Evolutionary conservation across 2,797 vertebrate species (phyloP).

Genomic region (Sebastes nivosus): DNA sequence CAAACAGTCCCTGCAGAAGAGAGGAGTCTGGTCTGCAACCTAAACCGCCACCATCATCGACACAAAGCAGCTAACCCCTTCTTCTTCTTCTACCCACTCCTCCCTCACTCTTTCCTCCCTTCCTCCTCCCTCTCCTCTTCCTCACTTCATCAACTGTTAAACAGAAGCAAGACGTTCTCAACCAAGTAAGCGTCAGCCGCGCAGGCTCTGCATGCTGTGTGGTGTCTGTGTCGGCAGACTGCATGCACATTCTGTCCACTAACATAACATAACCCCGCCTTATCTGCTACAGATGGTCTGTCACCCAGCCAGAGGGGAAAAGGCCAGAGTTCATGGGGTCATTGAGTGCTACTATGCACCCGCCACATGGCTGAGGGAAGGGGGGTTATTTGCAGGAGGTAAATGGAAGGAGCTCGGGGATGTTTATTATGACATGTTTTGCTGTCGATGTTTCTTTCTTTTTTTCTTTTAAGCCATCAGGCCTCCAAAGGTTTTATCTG

Average conservation of each 20-base stretch:
- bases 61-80: slow-evolving; percentile 48
- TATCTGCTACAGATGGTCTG: slow-evolving; percentile 46
- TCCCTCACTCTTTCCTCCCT: slow-evolving; percentile 39
- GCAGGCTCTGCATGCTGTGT: slow-evolving; percentile 81
- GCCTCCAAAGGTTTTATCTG: not conserved
- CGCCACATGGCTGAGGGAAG: slow-evolving; percentile 23
- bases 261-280: slow-evolving; percentile 50
- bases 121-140: slow-evolving; percentile 26
- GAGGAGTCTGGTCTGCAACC: not conserved
- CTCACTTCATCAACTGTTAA: slow-evolving; percentile 58
- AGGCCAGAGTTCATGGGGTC: slow-evolving; percentile 49
- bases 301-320: slow-evolving; percentile 19
- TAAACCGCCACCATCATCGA: not conserved
- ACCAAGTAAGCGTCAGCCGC: slow-evolving; percentile 84
- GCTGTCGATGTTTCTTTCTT: slow-evolving; percentile 5
- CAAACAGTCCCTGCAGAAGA: not conserved
- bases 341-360: slow-evolving; percentile 27
- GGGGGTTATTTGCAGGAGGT: not conserved
- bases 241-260: slow-evolving; percentile 74
- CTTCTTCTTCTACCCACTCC: slow-evolving; percentile 50
- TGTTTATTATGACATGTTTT: not conserved
- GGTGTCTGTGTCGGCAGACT: slow-evolving; percentile 75
- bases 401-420: not conserved
- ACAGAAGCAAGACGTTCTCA: slow-evolving; percentile 90
- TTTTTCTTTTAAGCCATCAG: slow-evolving; percentile 14